Conservation (phyloP, 1,140 invertebrate species). For the Aphelinus atriplicis region DNA sequence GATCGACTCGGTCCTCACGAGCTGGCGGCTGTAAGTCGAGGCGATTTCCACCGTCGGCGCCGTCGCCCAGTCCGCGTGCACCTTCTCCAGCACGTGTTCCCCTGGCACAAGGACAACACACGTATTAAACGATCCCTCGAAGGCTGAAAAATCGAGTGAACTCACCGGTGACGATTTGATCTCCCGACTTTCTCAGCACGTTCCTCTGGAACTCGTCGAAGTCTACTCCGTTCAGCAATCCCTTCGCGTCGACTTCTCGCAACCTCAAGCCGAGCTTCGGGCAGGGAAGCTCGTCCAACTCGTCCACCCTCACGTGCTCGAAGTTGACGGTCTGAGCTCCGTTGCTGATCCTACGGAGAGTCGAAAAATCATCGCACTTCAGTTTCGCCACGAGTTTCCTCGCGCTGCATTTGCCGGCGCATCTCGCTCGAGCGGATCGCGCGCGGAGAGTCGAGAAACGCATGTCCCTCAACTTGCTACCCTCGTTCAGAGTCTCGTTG, state of each 20-base stretch:
- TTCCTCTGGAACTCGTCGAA: slow-evolving; percentile 45
- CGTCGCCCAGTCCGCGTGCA: slow-evolving; percentile 33
- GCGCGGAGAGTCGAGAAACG: slow-evolving; percentile 4
- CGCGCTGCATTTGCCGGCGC: slow-evolving; percentile 39
- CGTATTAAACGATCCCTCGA: not conserved
- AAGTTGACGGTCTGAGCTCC: slow-evolving; percentile 24
- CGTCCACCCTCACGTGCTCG: slow-evolving; percentile 37
- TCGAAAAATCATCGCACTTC: slow-evolving; percentile 9
- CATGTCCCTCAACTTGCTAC: not conserved
- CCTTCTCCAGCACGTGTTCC: slow-evolving; percentile 32
- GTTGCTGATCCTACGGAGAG: not conserved
- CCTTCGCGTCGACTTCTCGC: slow-evolving; percentile 44
- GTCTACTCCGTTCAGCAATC: slow-evolving; percentile 48
- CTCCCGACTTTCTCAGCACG: slow-evolving; percentile 46
- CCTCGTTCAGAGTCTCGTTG: not conserved
- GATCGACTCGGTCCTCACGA: slow-evolving; percentile 27
- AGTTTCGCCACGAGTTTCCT: slow-evolving; percentile 24
- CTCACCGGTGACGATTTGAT: slow-evolving; percentile 52
- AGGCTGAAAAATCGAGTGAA: not conserved
- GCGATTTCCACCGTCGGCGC: slow-evolving; percentile 41
- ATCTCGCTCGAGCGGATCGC: slow-evolving; percentile 36
- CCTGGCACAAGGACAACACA: slow-evolving; percentile 34
- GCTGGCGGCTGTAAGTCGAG: slow-evolving; percentile 29
- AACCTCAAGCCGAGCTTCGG: slow-evolving; percentile 47
- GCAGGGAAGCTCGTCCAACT: slow-evolving; percentile 45